Conservation (phyloP, 2,888 invertebrate species). For the Apamea monoglypha region DNA sequence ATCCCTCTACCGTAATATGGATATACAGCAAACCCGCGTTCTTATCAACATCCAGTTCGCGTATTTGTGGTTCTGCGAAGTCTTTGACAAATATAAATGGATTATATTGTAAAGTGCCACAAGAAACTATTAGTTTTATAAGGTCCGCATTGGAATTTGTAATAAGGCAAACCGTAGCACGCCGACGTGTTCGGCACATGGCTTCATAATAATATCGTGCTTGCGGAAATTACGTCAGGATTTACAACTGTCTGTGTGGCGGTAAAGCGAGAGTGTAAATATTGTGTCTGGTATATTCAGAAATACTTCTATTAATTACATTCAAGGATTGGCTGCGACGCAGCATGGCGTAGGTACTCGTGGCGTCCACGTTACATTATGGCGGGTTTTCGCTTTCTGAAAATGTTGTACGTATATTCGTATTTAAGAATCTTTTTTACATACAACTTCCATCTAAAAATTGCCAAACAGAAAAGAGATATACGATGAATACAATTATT, state of each 20-base stretch:
- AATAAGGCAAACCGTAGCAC: constrained; percentile 85
- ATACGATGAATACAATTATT: constrained; percentile 20
- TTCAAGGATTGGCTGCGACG: constrained; percentile 64
- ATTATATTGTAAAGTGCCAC: constrained; percentile 89
- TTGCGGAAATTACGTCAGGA: constrained; percentile 83
- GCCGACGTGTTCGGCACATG: constrained; percentile 89
- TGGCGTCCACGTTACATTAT: constrained; percentile 87
- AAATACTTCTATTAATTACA: constrained; percentile 60
- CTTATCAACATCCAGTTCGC: constrained; percentile 88
- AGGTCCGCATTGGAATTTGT: constrained; percentile 89
- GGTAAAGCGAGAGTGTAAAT: constrained; percentile 80
- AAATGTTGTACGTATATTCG: constrained; percentile 47
- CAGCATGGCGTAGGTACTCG: constrained; percentile 81
- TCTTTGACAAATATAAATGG: constrained; percentile 89
- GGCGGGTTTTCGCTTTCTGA: constrained; percentile 81
- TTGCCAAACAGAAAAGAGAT: background rate
- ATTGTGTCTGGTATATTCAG: constrained; percentile 66
- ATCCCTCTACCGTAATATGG: constrained; percentile 86
- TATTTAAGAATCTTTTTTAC: background rate
- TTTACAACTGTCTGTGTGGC: constrained; percentile 74
- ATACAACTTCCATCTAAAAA: background rate
- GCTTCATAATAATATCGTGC: constrained; percentile 86
- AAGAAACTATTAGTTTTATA: constrained; percentile 80
- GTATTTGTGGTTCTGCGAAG: constrained; percentile 89
- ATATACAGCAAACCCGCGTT: constrained; percentile 88